These are phyloP conservation scores for Leptinotarsa texana DNA, from an alignment of 1,140 invertebrate genomes.

Conservation along the genomic window DNA sequence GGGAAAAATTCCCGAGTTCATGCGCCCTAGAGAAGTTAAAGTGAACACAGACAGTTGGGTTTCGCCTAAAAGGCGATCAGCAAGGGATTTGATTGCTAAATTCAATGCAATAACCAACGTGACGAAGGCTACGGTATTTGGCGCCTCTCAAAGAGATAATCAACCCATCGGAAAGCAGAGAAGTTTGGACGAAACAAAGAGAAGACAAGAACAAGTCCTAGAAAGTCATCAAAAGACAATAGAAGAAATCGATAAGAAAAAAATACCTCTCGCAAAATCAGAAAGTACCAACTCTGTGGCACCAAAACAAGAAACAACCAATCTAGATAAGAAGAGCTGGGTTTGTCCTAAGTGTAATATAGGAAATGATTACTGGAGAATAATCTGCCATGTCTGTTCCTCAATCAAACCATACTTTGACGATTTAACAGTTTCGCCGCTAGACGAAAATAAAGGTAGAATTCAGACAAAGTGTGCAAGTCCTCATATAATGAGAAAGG, in stretches of 20 bases:
- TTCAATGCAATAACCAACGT: constrained; percentile 67
- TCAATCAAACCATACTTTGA: constrained; percentile 55
- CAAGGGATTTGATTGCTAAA: constrained; percentile 65
- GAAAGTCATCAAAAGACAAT: constrained; percentile 45
- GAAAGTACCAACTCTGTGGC: constrained; percentile 48
- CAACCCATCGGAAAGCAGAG: constrained; percentile 47
- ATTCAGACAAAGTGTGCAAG: constrained; percentile 31
- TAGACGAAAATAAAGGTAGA: constrained; percentile 31
- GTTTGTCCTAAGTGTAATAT: constrained; percentile 61
- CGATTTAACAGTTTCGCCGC: constrained; percentile 43
- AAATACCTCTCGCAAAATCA: constrained; percentile 46
- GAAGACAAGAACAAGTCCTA: constrained; percentile 41
- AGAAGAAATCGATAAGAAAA: constrained; percentile 45
- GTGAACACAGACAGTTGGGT: constrained; percentile 51
- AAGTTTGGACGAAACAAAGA: constrained; percentile 37
- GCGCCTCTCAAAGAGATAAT: constrained; percentile 43
- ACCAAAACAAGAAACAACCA: constrained; percentile 42
- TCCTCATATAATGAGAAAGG: constrained; percentile 22
- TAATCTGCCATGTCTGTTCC: constrained; percentile 62
- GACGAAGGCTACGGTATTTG: constrained; percentile 60
- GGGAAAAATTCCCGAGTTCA: constrained; percentile 53
- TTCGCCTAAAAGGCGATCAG: constrained; percentile 57
- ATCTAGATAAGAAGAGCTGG: constrained; percentile 55
- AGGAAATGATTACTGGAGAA: constrained; percentile 61
- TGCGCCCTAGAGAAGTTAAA: constrained; percentile 48